Conservation (phyloP, 2,797 vertebrate genomes). For the Toxotes lorentzi region DNA sequence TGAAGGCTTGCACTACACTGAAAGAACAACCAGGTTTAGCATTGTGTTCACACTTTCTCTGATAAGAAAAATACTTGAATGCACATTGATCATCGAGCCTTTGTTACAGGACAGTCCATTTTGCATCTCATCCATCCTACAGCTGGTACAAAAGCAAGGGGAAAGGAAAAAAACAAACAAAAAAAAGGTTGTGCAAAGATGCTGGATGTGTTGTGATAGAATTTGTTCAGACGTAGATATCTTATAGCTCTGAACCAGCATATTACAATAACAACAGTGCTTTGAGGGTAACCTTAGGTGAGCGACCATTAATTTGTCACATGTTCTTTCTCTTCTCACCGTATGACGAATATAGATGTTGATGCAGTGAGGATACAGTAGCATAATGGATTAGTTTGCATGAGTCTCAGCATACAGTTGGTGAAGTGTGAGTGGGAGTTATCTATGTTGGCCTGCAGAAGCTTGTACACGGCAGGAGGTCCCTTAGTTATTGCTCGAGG, state of each 20-base stretch:
- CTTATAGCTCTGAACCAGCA: not conserved
- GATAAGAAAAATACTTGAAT: conserved; percentile 13
- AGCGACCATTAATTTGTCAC: conserved; percentile 52
- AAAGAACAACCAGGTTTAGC: not conserved
- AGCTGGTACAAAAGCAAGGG: not conserved
- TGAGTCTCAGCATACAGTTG: conserved; percentile 29
- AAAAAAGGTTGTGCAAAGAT: not conserved
- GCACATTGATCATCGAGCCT: not conserved
- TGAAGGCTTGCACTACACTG: not conserved
- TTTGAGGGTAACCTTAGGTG: conserved; percentile 34
- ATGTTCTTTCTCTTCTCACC: conserved; percentile 24
- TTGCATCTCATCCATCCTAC: not conserved
- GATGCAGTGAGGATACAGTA: conserved; percentile 52
- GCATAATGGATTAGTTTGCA: conserved; percentile 51
- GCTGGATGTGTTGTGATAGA: not conserved
- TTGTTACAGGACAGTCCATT: not conserved
- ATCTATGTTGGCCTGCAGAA: conserved; percentile 64
- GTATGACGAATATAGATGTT: conserved; percentile 57
- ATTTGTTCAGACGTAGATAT: conserved; percentile 17
- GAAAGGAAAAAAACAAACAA: not conserved
- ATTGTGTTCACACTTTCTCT: conserved; percentile 7
- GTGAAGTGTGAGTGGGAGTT: conserved; percentile 51
- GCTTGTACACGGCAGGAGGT: conserved; percentile 68
- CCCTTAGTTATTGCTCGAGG: conserved; percentile 73
- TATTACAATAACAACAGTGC: conserved; percentile 33